Base-by-base conservation (phyloP, 2,888 invertebrate species). In the Cephus sareptanus region DNA sequence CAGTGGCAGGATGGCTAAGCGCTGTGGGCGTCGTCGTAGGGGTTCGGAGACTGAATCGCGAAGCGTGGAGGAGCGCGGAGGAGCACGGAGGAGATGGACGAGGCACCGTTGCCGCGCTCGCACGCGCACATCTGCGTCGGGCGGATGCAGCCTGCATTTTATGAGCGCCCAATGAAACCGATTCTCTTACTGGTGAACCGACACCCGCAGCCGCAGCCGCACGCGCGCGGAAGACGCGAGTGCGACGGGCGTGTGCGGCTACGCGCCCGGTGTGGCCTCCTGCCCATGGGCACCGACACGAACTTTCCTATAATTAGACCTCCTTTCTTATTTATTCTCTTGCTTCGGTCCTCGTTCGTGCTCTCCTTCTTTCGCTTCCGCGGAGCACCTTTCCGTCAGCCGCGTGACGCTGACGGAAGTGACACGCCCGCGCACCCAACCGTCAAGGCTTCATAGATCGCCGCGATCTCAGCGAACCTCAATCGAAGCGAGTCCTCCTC, bases 71-170 rank as follows among this genome's bases (percentile, higher is more conserved):
- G 2, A 35, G 35, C 35, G 0, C 0, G 79, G 85, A 83, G 40
- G 13, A 37, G 37, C 35, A 1, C 80, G 79, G 85, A 83, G 37
- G 37, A 37, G 37, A 37, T 4, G 37, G 15, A 15, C 6, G 15
- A 15, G 40, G 40, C 40, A 1, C 15, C 40, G 15, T 15, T 6
- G 40, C 15, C 15, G 80, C 81, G 81, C 77, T 79, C 79, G 82
- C 82, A 79, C 84, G 83, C 82, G 86, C 86, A 89, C 90, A 90
- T 90, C 90, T 90, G 90, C 90, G 88, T 83, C 82, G 83, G 88
- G 86, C 90, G 90, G 90, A 90, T 90, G 90, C 90, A 90, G 89
- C 84, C 90, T 90, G 90, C 90, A 89, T 88, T 90, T 90, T 90
- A 90, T 87, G 90, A 85, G 85, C 89, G 89, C 83, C 89, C 88